phyloP scores from a whole-genome alignment of 2,113 vertebrate species.

The Myiopsitta monachus region DNA sequence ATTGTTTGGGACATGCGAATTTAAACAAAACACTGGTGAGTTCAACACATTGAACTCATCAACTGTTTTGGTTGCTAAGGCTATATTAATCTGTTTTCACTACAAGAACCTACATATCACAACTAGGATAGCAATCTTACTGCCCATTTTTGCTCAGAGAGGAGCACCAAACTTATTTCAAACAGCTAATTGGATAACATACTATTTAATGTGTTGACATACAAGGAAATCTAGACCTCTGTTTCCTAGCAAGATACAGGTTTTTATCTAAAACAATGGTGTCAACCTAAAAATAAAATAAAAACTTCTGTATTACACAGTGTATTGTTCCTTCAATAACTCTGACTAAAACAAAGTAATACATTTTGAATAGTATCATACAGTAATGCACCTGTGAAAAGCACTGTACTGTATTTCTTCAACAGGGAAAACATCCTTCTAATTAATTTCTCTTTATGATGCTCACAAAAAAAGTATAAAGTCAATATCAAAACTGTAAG shows the following conservation, averaged over 20 bases:
- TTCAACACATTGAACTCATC: background rate
- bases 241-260: background rate
- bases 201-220: background rate
- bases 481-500: background rate
- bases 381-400: background rate
- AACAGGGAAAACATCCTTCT: background rate
- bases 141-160: background rate
- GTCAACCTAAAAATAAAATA: background rate
- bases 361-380: background rate
- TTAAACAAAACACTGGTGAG: background rate
- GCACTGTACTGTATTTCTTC: background rate
- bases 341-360: background rate
- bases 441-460: background rate
- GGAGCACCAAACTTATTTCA: background rate
- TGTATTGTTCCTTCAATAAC: background rate
- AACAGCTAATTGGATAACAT: background rate
- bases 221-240: background rate
- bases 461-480: background rate
- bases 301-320: background rate
- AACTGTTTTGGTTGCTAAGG: background rate
- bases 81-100: background rate
- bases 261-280: background rate
- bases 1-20: background rate
- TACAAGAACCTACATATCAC: background rate
- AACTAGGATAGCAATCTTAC: background rate